Conservation (phyloP, 2,113 vertebrate genomes). For the Elaphurus davidianus region DNA sequence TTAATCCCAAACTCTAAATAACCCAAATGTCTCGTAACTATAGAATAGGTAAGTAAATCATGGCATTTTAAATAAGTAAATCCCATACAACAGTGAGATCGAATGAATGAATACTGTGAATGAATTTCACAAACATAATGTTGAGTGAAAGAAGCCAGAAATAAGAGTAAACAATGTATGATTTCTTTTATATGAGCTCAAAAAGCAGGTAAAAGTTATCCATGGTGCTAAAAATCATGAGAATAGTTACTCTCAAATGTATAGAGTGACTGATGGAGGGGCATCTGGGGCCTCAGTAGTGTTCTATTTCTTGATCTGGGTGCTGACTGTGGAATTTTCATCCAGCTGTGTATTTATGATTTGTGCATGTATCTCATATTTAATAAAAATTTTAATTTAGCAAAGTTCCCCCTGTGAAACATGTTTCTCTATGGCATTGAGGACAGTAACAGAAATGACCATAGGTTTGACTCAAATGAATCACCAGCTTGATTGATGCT, state of each 20-base stretch:
- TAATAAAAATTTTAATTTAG: background rate
- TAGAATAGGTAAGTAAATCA: background rate
- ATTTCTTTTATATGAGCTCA: background rate
- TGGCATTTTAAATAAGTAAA: background rate
- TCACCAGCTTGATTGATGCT: background rate
- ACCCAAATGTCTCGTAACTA: background rate
- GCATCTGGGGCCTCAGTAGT: background rate
- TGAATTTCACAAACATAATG: background rate
- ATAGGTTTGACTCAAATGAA: background rate
- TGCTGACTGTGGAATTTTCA: background rate
- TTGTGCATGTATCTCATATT: background rate
- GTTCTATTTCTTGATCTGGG: background rate
- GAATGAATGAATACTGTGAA: background rate
- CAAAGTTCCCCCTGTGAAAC: background rate
- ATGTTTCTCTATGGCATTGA: background rate
- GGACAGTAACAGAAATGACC: background rate
- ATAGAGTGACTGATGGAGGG: background rate
- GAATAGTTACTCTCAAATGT: background rate
- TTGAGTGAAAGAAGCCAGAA: background rate
- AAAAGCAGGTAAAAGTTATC: background rate
- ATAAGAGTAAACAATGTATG: background rate
- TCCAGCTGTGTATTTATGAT: background rate
- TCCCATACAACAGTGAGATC: background rate
- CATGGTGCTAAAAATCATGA: background rate
- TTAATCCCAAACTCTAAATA: background rate